Base-by-base conservation (phyloP, 2,113 vertebrate genomes). In the Nansenia antarctica region DNA sequence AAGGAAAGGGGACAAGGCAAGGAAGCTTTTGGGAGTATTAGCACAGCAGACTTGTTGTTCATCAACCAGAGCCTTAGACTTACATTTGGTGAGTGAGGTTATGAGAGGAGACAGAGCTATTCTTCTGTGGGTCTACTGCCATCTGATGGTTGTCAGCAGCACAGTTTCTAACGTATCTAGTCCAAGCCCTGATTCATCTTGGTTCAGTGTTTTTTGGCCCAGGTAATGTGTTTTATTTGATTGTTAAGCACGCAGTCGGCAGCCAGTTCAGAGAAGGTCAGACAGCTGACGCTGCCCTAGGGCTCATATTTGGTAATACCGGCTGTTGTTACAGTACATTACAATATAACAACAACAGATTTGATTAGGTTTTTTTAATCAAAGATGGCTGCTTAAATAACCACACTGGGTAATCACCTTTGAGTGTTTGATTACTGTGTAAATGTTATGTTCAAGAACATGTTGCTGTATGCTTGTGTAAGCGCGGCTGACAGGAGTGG, bases 121-220 rank as follows among this genome's bases (percentile, higher is more conserved):
- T 12, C 5, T 22, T 62, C 64, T 86, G 70, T 76, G 82, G 68
- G 32, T 82, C 62, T 88, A 74, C 88, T 90, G 88, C 88, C 87
- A 79, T 81, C 88, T 88, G 67, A 68, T 82, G 88, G 86, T 64
- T 62, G 67, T 9, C 1, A 29, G 22, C 34, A 53, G 62, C 52
- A 73, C 58, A 49, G 4, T 59, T 5, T 31, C n/a, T n/a, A n/a
- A n/a, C n/a, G n/a, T n/a, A n/a, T 4, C 20, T 49, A 49, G 20
- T 20, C 4, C 45, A 49, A 60, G 11, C 30, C 1, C 2, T 3
- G 12, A 22, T 31, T 20, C 24, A 57, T 57, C 22, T 20, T 3
- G n/a, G n/a, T 49, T 49, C 45, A 22, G n/a, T n/a, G 18, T 22
- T 49, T n/a, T 20, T 20, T 49, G 14, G 6, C 9, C n/a, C n/a